Evolutionary conservation across 2,797 vertebrate species (phyloP).

Genomic region (Rhinella marina): DNA sequence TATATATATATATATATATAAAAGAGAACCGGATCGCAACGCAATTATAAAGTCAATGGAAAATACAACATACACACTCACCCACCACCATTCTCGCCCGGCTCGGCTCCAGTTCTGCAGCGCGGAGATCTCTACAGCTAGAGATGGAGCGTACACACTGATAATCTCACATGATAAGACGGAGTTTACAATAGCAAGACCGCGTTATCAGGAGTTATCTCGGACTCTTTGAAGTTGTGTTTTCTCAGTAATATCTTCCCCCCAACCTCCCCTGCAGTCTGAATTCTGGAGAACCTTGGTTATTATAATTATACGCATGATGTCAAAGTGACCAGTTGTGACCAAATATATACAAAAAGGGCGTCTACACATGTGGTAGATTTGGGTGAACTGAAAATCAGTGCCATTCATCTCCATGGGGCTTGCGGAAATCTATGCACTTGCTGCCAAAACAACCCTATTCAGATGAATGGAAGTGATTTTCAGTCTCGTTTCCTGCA

Average conservation of each 20-base stretch:
- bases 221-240: not conserved
- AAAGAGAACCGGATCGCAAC: not conserved
- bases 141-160: not conserved
- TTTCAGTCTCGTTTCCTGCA: no score
- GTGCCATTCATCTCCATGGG: no score
- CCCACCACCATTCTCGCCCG: not conserved
- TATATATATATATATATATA: no score
- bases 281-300: not conserved
- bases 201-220: not conserved
- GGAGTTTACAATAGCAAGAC: not conserved
- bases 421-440: no score
- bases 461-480: no score
- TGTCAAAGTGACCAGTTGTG: no score
- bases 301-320: not conserved
- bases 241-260: not conserved
- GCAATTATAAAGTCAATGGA: not conserved
- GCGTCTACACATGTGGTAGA: no score
- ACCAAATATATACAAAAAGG: no score
- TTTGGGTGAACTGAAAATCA: no score
- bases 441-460: no score
- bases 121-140: not conserved
- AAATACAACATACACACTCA: not conserved
- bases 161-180: not conserved
- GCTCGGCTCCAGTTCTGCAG: no score
- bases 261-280: not conserved